Evolutionary conservation across 2,797 vertebrate genomes (phyloP), one percentile per base, ranked within the genome.

Genomic region (Holocentrus rufus): DNA sequence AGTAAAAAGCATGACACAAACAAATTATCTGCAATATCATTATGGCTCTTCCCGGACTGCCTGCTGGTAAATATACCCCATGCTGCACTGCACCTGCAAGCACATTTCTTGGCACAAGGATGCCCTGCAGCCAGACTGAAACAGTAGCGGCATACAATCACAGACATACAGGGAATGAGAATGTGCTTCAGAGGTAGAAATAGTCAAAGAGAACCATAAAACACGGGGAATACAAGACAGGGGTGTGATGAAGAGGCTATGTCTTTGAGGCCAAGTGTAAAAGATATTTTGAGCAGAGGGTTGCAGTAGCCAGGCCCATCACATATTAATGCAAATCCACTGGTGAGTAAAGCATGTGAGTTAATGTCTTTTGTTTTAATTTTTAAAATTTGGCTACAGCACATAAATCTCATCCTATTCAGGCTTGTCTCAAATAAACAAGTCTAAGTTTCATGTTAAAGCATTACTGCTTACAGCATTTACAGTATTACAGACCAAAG

Each of bases 1-100:
- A 74, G 22, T 64, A 23, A 77, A 82, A 78, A 30, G 53, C 76
- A 44, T 15, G 14, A 82, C 63, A 58, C 61, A 80, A 83, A 81
- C 22, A 79, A 82, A 69, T 75, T 1, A 79, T 69, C 23, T 62
- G 68, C 30, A 79, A 50, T 67, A 83, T 77, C 61, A 62, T 82
- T 68, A 85, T 69, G 31, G 49, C 53, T 44, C 49, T 49, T 86
- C 74, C 77, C 66, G 57, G 57, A 62, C 55, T 80, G 42, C 58
- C 15, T 14, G 14, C 56, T 73, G 56, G 57, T 80, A 82, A 84
- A 82, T 80, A 52, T 70, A 77, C 57, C 61, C 62, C 36, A 18
- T 49, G 66, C 69, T 71, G 68, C 64, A 72, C 49, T 75, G 70
- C 83, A 80, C 64, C 25, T 23, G 46, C 36, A 39, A 73, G 63